These are phyloP conservation scores for Alloscopus bannaensis DNA, from an alignment of 2,888 invertebrate species.

Conservation along the genomic window DNA sequence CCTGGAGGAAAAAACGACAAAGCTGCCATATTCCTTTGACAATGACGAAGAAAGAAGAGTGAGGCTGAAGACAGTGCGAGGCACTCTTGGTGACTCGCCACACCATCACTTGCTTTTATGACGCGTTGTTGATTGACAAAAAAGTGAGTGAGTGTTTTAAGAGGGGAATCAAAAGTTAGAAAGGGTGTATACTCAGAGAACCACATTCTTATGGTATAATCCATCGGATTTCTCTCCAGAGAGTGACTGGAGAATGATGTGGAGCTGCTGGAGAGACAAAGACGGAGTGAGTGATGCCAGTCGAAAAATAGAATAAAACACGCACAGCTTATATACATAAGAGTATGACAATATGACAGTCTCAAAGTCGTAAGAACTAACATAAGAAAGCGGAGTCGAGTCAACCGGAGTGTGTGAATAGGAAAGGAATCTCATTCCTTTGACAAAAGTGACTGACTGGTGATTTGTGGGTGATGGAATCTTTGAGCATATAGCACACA, in stretches of 20 bases:
- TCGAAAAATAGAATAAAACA: constrained; percentile 25
- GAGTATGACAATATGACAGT: too few relatives aligned
- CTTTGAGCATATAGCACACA: constrained; percentile 36
- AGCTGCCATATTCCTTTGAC: too few relatives aligned
- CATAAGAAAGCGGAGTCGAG: too few relatives aligned
- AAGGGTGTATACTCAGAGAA: too few relatives aligned
- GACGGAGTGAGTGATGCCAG: constrained; percentile 51
- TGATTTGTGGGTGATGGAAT: constrained; percentile 63
- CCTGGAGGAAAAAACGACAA: constrained; percentile 42
- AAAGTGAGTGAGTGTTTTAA: too few relatives aligned
- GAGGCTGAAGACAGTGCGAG: constrained; percentile 20
- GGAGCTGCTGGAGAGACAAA: neutral
- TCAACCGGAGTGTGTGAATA: too few relatives aligned
- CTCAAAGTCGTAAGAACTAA: too few relatives aligned
- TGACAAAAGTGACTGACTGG: constrained; percentile 64
- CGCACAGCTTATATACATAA: too few relatives aligned
- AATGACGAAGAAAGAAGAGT: constrained; percentile 44
- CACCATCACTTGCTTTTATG: constrained; percentile 63
- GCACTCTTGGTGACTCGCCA: constrained; percentile 41
- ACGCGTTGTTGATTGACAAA: constrained; percentile 64
- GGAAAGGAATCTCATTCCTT: too few relatives aligned
- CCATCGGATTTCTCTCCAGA: too few relatives aligned
- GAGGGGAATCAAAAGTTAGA: too few relatives aligned
- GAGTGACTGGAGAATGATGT: constrained; percentile 33
- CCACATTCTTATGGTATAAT: too few relatives aligned